phyloP scores from a whole-genome alignment of 2,113 vertebrate genomes.

The Plotosus lineatus region DNA sequence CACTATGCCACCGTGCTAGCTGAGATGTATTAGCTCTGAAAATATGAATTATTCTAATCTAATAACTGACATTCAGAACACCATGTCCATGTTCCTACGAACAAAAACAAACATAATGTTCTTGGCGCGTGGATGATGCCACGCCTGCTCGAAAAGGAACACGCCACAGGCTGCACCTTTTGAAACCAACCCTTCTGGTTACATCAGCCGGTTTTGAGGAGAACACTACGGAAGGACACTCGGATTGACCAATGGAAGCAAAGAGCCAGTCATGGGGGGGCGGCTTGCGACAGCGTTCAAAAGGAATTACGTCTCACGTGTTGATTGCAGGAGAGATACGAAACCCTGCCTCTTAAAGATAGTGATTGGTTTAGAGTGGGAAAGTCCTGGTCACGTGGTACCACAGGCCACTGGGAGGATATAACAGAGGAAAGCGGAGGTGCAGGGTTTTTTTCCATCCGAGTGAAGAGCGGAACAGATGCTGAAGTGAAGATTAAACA shows the following conservation, averaged over 20 bases:
- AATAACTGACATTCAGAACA: not conserved
- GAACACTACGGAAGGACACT: constrained; percentile 26
- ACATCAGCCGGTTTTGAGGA: constrained; percentile 67
- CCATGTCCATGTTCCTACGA: not conserved
- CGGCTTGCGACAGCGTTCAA: not conserved
- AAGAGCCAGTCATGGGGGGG: not conserved
- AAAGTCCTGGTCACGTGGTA: not conserved
- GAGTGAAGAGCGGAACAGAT: not conserved
- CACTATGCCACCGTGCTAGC: no score
- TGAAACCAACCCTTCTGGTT: constrained; percentile 66
- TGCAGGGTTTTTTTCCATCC: constrained; percentile 48
- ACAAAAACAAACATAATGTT: not conserved
- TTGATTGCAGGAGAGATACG: constrained; percentile 42
- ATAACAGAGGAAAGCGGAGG: constrained; percentile 38
- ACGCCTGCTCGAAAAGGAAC: constrained; percentile 35
- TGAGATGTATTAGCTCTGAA: no score
- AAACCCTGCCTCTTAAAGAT: not conserved
- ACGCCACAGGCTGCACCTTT: no score
- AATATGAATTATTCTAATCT: no score
- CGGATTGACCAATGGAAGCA: constrained; percentile 49
- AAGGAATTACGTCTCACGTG: not conserved
- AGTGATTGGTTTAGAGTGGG: constrained; percentile 56
- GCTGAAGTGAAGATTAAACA: no score
- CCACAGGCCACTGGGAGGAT: not conserved
- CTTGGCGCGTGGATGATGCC: constrained; percentile 60